Conservation (phyloP, 35 echinoderm and acorn worm genomes). For the Stichopus chloronotus region DNA sequence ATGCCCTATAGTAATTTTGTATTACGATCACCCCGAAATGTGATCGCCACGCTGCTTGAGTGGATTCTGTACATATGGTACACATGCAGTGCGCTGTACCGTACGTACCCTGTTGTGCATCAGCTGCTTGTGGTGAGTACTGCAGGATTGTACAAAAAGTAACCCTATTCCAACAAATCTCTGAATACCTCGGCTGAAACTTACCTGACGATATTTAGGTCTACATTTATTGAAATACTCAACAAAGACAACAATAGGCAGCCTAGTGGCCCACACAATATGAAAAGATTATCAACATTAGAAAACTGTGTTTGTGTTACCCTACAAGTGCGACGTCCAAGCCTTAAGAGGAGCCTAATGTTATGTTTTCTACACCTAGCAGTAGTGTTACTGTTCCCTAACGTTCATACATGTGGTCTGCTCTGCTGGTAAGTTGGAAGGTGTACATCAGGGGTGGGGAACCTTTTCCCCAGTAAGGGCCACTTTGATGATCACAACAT, state of each 20-base stretch:
- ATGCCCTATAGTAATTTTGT: background rate
- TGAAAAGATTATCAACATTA: background rate
- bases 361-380: too few species aligned
- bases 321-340: background rate
- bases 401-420: too few species aligned
- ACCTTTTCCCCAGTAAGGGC: too few species aligned
- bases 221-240: background rate
- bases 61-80: background rate
- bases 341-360: background rate
- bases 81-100: too few species aligned
- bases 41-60: background rate
- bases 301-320: background rate
- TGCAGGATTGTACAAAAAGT: background rate
- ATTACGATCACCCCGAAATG: background rate
- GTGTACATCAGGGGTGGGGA: too few species aligned
- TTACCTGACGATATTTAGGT: background rate
- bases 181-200: background rate
- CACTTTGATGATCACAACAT: too few species aligned
- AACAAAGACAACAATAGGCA: background rate
- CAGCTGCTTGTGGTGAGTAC: background rate
- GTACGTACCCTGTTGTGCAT: background rate
- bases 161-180: background rate
- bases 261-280: slow-evolving; percentile 1
- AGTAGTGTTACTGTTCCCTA: too few species aligned
- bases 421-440: too few species aligned